Evolutionary conservation across 2,797 vertebrate species (phyloP).

Genomic region (Scyliorhinus canicula): DNA sequence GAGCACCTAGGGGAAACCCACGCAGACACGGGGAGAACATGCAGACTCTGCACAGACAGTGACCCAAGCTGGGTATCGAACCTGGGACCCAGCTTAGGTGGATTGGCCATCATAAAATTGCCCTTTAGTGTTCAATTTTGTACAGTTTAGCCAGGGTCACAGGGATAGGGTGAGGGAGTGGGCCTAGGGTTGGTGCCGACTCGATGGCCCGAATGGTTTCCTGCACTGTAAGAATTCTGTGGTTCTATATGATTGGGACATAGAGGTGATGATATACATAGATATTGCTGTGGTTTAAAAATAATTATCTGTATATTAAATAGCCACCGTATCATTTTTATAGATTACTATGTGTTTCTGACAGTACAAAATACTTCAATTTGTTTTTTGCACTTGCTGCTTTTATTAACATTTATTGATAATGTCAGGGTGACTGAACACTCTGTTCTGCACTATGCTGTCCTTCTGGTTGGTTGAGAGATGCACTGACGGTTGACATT

Average conservation of each 20-base stretch:
- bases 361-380: background rate
- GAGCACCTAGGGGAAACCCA: too few species aligned
- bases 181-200: too few species aligned
- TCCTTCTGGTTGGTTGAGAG: background rate
- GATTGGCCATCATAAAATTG: too few species aligned
- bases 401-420: background rate
- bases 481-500: background rate
- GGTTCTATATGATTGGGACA: background rate
- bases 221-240: too few species aligned
- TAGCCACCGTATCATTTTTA: background rate
- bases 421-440: background rate
- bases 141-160: too few species aligned
- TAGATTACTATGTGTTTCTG: background rate
- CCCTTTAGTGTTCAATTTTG: too few species aligned
- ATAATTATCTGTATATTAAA: background rate
- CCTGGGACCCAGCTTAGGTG: too few species aligned
- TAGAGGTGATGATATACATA: background rate
- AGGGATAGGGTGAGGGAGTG: too few species aligned
- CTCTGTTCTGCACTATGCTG: background rate
- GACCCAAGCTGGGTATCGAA: too few species aligned
- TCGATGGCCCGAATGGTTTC: too few species aligned
- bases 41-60: too few species aligned
- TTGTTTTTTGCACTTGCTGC: background rate
- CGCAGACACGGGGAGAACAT: too few species aligned
- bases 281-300: background rate